Percentiles rank a stretch among this genome's conserved stretches.
Conservation (phyloP, 2,797 vertebrate species). For the Phalanger gymnotis region DNA sequence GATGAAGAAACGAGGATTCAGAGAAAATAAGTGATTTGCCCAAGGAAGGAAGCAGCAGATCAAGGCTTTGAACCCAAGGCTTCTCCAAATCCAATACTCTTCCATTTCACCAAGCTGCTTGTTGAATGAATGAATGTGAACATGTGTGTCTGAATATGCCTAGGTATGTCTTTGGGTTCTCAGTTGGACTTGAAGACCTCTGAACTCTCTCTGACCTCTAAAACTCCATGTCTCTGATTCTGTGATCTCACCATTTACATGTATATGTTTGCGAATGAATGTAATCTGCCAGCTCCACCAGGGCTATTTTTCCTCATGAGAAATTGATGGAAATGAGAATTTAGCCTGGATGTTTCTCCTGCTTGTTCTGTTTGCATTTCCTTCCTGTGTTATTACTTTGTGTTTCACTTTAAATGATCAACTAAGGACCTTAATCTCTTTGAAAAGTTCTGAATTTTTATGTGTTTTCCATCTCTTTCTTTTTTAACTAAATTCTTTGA, state of each 20-base stretch:
- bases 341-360: slow-evolving; percentile 9
- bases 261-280: not conserved
- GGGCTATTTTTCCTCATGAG: slow-evolving; percentile 3
- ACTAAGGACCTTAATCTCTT: slow-evolving; percentile 44
- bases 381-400: slow-evolving; percentile 51
- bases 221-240: not conserved
- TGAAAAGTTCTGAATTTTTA: slow-evolving; percentile 23
- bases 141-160: not conserved
- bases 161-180: not conserved
- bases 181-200: not conserved
- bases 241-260: not conserved
- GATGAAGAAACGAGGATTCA: not conserved
- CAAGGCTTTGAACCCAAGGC: not conserved
- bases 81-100: not conserved
- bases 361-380: slow-evolving; percentile 33
- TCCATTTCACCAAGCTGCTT: not conserved
- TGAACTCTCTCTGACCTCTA: not conserved
- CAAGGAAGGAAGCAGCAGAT: not conserved
- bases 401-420: slow-evolving; percentile 60
- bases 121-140: not conserved
- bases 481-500: slow-evolving; percentile 63
- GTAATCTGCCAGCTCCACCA: not conserved
- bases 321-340: slow-evolving; percentile 47
- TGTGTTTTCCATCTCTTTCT: slow-evolving; percentile 55
- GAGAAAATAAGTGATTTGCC: not conserved